Evolutionary conservation across 2,888 invertebrate species (phyloP), one percentile per base, ranked within the genome.

Genomic region (Bellardia pandia): DNA sequence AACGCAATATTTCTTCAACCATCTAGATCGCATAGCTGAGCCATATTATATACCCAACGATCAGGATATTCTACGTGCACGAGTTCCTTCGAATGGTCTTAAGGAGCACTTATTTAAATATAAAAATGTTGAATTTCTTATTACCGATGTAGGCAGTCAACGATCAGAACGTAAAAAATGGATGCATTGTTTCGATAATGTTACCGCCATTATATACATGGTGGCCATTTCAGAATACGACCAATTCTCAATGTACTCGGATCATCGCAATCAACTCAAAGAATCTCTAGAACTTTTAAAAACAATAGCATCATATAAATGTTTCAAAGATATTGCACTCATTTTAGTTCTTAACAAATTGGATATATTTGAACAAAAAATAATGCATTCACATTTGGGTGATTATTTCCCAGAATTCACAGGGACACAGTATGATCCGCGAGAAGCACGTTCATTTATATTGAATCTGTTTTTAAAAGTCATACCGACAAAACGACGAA

Each of bases 401-500:
- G 99, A 99, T 94, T 99, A 99, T 95, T 99, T 99, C 95, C 99
- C 99, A 77, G 99, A 99, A 56, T 87, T 40, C 16, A 51, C 74
- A 64, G 89, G 90, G 23, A 81, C 89, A 16, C 81, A 98, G 94
- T 96, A 97, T 95, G 98, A 98, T 95, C 97, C 98, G 92, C 97
- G 97, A 94, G 96, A 98, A 93, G 99, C 99, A 94, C 96, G 99
- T 94, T 99, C 98, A 95, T 99, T 99, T 95, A 99, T 99, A 93
- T 96, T 99, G 94, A 97, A 98, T 95, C 99, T 99, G 98, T 99
- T 99, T 95, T 98, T 98, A 94, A 99, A 99, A 95, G 96, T 99
- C 94, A 99, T 99, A 95, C 99, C 99, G 89, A 97, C 97, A 92
- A 99, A 99, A 96, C 99, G 99, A 95, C 99, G 99, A 93, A 99